Evolutionary conservation across 2,888 invertebrate species (phyloP).

Genomic region (Drosophila longiperda): DNA sequence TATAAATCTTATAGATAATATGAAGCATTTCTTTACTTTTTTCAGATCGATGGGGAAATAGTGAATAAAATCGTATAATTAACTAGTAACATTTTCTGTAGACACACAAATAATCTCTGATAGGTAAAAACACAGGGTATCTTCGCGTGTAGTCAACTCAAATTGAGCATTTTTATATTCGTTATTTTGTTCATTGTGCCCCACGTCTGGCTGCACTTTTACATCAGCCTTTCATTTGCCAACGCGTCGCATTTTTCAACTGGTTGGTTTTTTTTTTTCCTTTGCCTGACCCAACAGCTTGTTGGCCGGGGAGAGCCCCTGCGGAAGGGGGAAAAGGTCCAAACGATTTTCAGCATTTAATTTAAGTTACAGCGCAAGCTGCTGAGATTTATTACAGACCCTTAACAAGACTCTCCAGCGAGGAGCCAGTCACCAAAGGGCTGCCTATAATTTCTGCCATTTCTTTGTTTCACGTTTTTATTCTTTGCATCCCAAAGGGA

Average conservation of each 20-base stretch:
- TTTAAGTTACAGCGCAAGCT: constrained; percentile 78
- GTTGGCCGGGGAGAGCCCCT: constrained; percentile 9
- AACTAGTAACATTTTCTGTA: not conserved
- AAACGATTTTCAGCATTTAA: constrained; percentile 80
- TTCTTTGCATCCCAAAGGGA: constrained; percentile 8
- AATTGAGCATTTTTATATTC: not conserved
- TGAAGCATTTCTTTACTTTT: not conserved
- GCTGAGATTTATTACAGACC: constrained; percentile 80
- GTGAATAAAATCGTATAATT: not conserved
- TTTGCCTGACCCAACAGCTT: constrained; percentile 25
- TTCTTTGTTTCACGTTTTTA: constrained; percentile 25
- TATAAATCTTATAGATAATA: not conserved
- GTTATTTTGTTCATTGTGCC: constrained; percentile 25
- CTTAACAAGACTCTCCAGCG: constrained; percentile 63
- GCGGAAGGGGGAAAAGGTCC: constrained; percentile 34
- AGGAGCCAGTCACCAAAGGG: constrained; percentile 24
- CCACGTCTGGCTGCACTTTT: constrained; percentile 61
- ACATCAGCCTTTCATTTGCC: constrained; percentile 36
- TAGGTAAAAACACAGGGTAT: not conserved
- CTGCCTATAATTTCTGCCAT: constrained; percentile 26
- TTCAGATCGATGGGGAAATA: not conserved
- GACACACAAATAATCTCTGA: not conserved
- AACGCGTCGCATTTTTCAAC: constrained; percentile 66
- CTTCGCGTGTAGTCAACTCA: not conserved
- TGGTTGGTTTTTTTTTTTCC: constrained; percentile 34